phyloP scores from a whole-genome alignment of 2,888 invertebrate species.

The Diarsia brunnea region DNA sequence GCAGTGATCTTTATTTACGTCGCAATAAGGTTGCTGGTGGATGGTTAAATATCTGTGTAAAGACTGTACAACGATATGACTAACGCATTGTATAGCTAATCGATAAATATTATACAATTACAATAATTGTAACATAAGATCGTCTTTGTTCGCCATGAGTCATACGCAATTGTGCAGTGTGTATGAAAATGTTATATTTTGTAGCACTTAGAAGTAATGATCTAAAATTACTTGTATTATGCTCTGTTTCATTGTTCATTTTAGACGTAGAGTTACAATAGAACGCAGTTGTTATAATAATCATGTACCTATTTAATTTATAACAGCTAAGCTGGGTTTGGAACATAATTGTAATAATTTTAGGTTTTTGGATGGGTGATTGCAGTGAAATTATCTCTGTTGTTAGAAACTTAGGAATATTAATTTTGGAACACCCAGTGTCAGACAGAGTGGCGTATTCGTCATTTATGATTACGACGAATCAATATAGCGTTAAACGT shows the following conservation, averaged over 20 bases:
- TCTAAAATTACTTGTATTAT: slow-evolving; percentile 46
- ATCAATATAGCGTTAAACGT: not conserved
- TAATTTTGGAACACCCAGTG: not conserved
- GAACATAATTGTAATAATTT: not conserved
- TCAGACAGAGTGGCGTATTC: not conserved
- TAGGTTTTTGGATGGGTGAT: not conserved
- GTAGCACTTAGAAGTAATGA: slow-evolving; percentile 41
- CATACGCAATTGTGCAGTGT: slow-evolving; percentile 57
- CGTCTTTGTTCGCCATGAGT: slow-evolving; percentile 72
- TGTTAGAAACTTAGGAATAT: not conserved
- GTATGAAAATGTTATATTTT: slow-evolving; percentile 48
- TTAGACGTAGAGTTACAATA: slow-evolving; percentile 22
- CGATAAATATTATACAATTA: slow-evolving; percentile 71
- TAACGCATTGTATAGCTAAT: slow-evolving; percentile 71
- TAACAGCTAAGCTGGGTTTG: slow-evolving; percentile 1
- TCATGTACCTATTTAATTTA: slow-evolving; percentile 1
- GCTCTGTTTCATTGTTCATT: slow-evolving; percentile 42
- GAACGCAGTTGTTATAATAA: slow-evolving; percentile 21
- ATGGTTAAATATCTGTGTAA: not conserved
- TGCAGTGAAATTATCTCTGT: not conserved
- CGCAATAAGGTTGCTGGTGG: not conserved
- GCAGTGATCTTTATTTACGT: not conserved
- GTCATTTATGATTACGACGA: not conserved
- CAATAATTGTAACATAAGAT: slow-evolving; percentile 72
- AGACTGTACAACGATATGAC: slow-evolving; percentile 62